phyloP scores from a whole-genome alignment of 2,888 invertebrate species.

The Bursaphelenchus okinawaensis region DNA sequence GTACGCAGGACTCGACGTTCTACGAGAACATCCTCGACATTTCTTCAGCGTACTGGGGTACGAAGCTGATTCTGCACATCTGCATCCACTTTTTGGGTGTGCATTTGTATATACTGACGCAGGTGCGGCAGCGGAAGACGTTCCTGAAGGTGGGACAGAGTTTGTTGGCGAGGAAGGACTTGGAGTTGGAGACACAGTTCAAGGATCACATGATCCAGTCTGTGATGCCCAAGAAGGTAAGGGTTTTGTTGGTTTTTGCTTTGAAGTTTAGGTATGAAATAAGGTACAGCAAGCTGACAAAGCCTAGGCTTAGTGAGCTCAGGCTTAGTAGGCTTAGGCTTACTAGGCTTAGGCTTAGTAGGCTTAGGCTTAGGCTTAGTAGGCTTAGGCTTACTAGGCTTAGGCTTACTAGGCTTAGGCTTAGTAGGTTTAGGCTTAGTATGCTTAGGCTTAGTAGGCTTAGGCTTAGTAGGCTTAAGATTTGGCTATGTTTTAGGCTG shows the following conservation, averaged over 20 bases:
- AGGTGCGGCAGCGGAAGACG: slow-evolving; percentile 77
- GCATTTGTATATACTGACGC: slow-evolving; percentile 80
- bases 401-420: no score
- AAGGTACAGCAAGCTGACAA: background rate
- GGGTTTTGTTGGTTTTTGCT: slow-evolving; percentile 4
- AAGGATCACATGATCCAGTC: slow-evolving; percentile 96
- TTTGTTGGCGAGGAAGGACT: slow-evolving; percentile 76
- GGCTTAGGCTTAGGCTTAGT: no score
- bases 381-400: no score
- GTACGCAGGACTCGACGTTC: background rate
- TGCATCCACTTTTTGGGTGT: slow-evolving; percentile 86
- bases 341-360: no score
- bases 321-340: no score
- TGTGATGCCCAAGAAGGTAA: slow-evolving; percentile 79
- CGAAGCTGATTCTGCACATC: slow-evolving; percentile 66
- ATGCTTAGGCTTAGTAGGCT: no score
- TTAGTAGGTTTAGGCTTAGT: no score
- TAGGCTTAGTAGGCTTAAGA: no score
- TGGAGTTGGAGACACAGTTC: slow-evolving; percentile 85
- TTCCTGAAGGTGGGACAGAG: slow-evolving; percentile 94
- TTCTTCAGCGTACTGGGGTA: slow-evolving; percentile 8
- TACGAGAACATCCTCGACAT: background rate
- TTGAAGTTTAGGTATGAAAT: background rate
- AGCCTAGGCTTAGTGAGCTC: no score
- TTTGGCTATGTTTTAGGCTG: background rate